Base-by-base conservation (phyloP, 2,113 vertebrate species). In the Neotoma lepida region DNA sequence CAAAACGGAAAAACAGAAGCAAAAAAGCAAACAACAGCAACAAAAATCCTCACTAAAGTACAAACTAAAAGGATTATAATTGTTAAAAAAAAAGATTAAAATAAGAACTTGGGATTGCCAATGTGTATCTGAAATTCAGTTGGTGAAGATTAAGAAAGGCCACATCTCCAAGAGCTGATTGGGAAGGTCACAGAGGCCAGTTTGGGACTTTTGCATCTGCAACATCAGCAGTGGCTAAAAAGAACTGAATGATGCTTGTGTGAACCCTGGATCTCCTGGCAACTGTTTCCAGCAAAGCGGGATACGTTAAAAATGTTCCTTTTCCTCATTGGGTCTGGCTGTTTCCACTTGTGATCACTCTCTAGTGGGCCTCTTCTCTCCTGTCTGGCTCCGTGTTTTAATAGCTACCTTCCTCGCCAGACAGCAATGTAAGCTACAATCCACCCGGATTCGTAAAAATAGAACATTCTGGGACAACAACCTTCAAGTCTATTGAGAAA, bases 371-470 rank as follows among this genome's bases (percentile, higher is more conserved):
- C 35, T 33, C 41, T 80, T 96, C 93, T 93, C 89, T 7, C 28
- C 66, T 92, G 80, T 54, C 28, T n/a, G 61, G 68, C 66, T 95
- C 88, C 80, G 33, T 54, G 49, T 93, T 93, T 94, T 90, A 96
- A 96, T 93, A 89, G 64, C 81, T 88, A 88, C 94, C 93, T 95
- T 95, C 76, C 86, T 95, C 54, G 35, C 54, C 77, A 88, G 95
- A 94, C 91, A 97, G 73, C 46, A 70, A 51, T 30, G 77, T 88
- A 91, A 94, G 58, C 81, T 96, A 64, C 49, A 88, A 76, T 88
- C 68, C 91, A 88, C 90, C 88, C 85, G 76, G 49, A 63, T 35
- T 74, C 51, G 66, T 91, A 88, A 96, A 94, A 97, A 94, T 71
- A 94, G 92, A 66, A 70, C 61, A 91, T 93, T 78, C 90, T 95